Conservation (phyloP, 2,888 invertebrate species). For the Slavum lentiscoides region DNA sequence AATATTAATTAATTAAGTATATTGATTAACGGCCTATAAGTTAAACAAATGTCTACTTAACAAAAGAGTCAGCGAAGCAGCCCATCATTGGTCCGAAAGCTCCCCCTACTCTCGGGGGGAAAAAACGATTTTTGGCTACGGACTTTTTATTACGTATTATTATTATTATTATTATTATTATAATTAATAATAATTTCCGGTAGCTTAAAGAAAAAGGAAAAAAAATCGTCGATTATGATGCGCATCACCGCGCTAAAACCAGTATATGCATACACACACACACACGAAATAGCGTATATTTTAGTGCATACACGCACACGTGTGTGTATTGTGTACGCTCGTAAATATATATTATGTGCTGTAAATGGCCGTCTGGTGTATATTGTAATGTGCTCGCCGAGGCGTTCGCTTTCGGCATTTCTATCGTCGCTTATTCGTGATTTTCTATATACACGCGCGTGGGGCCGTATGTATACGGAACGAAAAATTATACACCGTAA, state of each 20-base stretch:
- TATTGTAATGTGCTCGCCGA: slow-evolving; percentile 19
- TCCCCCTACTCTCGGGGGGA: no score
- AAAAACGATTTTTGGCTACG: no score
- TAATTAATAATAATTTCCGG: neutral
- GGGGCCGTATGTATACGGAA: neutral
- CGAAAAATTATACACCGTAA: neutral
- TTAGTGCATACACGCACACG: neutral
- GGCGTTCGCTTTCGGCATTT: slow-evolving; percentile 9
- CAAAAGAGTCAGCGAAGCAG: no score
- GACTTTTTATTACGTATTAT: neutral
- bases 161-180: neutral
- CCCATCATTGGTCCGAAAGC: no score
- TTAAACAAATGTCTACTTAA: no score
- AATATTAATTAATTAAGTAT: no score
- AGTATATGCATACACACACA: slow-evolving; percentile 7
- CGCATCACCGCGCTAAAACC: slow-evolving; percentile 44
- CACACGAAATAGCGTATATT: neutral
- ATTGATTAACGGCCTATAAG: no score
- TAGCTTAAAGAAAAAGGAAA: slow-evolving; percentile 11
- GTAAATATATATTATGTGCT: neutral
- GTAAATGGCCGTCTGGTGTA: neutral
- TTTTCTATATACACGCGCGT: neutral
- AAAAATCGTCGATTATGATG: slow-evolving; percentile 24
- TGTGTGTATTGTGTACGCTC: neutral
- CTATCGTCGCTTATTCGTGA: neutral